Percentiles rank a stretch among this genome's conserved stretches.
phyloP scores from a whole-genome alignment of 2,888 invertebrate species.

The Sipha maydis region DNA sequence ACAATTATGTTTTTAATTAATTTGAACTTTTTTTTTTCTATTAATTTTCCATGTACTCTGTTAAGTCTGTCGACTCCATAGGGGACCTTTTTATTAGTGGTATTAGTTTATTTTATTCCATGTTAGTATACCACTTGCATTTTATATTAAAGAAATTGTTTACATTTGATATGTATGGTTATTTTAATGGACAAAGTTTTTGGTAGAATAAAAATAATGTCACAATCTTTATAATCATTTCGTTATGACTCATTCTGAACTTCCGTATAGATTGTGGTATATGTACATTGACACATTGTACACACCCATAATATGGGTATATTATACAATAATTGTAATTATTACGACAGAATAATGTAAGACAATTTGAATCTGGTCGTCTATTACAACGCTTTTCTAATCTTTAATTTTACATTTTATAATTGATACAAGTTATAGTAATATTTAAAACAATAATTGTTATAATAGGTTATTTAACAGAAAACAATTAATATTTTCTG shows the following conservation, averaged over 20 bases:
- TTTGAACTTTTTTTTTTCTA: background rate
- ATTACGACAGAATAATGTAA: slow-evolving; percentile 8
- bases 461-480: no score
- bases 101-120: slow-evolving; percentile 8
- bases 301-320: background rate
- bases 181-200: background rate
- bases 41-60: slow-evolving; percentile 3
- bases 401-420: background rate
- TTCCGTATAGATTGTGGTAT: background rate
- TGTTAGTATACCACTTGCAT: background rate
- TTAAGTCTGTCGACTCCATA: background rate
- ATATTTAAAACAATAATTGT: no score
- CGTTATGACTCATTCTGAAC: slow-evolving; percentile 25
- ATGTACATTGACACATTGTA: background rate
- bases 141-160: slow-evolving; percentile 8
- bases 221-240: background rate
- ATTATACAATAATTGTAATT: no score
- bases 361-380: slow-evolving; percentile 3
- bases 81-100: slow-evolving; percentile 20
- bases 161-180: background rate
- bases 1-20: slow-evolving; percentile 37
- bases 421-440: no score
- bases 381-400: background rate
- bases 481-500: background rate
- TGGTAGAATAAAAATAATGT: background rate